Base-by-base conservation (phyloP, 2,888 invertebrate species). In the Mactromeris polynyma region DNA sequence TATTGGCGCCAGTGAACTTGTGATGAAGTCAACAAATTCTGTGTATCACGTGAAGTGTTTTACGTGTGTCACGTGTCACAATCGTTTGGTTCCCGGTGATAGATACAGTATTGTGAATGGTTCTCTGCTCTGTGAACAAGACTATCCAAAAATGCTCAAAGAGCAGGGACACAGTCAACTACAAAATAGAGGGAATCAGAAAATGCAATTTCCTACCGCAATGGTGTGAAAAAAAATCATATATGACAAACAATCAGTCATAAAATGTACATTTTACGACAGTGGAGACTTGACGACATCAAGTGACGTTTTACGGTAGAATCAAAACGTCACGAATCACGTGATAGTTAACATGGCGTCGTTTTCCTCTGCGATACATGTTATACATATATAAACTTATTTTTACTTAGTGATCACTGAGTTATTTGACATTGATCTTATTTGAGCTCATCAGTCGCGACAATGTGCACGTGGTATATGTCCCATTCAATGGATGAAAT, bases 41-140 rank as follows among this genome's bases (percentile, higher is more conserved):
- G 98, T 98, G 96, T 99, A 98, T 98, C 99, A 99, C 97, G 98
- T 99, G 97, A 98, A 98, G 97, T 99, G 99, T 97, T 99, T 99
- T 97, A 98, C 98, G 95, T 99, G 99, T 97, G 98, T 98, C 97
- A 98, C 99, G 97, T 99, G 99, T 97, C 98, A 98, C 95, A 98
- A 98, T 96, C 98, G 98, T 97, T 98, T 99, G 96, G 98, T 98
- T 97, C 98, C 98, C 95, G 99, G 99, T 95, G 99, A 99, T 98
- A 98, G 98, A 97, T 99, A 98, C 97, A 98, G 98, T 97, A 98
- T 99, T 97, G 97, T 99, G 95, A 98, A 98, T 96, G 99, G 99
- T 93, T 98, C 98, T 96, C 97, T 99, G 96, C 98, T 99, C 93
- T 99, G 99, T 97, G 99, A 99, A 97, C 98, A 98, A 97, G 99